Percentiles rank a stretch among this genome's conserved stretches.
These are phyloP conservation scores for Philopotamus ludificatus DNA, from an alignment of 1,140 invertebrate genomes.

Conservation along the genomic window DNA sequence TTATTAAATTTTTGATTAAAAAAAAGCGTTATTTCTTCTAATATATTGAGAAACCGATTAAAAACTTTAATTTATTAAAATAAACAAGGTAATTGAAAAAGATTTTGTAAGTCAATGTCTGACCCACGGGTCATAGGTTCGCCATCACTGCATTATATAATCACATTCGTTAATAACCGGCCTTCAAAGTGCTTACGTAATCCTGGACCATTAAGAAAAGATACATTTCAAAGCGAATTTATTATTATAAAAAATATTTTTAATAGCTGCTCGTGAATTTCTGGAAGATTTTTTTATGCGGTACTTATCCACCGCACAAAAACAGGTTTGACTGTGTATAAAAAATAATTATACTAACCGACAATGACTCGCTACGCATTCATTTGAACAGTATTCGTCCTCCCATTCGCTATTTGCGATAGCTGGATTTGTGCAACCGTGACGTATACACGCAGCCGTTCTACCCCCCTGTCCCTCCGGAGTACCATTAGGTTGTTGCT, in stretches of 20 bases:
- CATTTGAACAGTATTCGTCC: conserved; percentile 96
- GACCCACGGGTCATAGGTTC: too few species aligned
- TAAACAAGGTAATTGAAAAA: conserved; percentile 3
- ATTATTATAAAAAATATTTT: background rate
- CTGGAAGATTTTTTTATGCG: too few species aligned
- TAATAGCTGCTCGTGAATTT: background rate
- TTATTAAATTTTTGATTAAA: background rate
- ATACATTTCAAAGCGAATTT: background rate
- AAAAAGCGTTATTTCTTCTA: conserved; percentile 21
- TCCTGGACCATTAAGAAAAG: too few species aligned
- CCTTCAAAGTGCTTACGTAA: too few species aligned
- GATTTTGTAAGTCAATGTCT: too few species aligned
- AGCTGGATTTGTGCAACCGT: conserved; percentile 87
- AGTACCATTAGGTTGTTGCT: conserved; percentile 32
- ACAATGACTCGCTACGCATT: conserved; percentile 96
- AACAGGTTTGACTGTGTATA: too few species aligned
- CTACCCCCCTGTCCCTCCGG: conserved; percentile 53
- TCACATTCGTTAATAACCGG: too few species aligned
- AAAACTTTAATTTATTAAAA: conserved; percentile 24
- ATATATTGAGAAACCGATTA: too few species aligned
- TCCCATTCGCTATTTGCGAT: conserved; percentile 94
- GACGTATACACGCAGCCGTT: conserved; percentile 76
- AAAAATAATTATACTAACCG: conserved; percentile 58
- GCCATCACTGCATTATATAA: too few species aligned
- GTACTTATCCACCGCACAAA: too few species aligned